Evolutionary conservation across 1,140 invertebrate genomes (phyloP).

Genomic region (Zaprionus ornatus): DNA sequence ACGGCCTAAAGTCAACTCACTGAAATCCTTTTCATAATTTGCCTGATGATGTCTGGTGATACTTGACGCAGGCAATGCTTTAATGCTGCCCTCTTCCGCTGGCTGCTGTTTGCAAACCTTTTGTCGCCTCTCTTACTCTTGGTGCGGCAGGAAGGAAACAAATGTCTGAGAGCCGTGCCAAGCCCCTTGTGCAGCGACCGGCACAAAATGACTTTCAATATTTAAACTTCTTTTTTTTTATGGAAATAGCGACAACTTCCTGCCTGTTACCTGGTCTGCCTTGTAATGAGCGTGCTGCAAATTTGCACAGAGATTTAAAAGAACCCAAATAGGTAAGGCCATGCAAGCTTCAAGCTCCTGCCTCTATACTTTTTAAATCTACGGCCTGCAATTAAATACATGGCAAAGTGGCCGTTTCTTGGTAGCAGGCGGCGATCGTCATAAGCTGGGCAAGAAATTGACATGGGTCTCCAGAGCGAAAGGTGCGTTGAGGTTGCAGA

Average conservation of each 20-base stretch:
- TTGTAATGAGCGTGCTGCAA: constrained; percentile 23
- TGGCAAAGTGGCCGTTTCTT: constrained; percentile 34
- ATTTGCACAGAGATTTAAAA: neutral
- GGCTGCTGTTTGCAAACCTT: constrained; percentile 36
- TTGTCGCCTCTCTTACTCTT: constrained; percentile 25
- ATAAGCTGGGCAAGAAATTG: constrained; percentile 47
- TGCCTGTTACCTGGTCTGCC: constrained; percentile 40
- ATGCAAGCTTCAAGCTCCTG: constrained; percentile 14
- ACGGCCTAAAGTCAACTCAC: constrained; percentile 32
- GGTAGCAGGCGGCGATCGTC: constrained; percentile 57
- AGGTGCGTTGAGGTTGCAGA: constrained; percentile 20
- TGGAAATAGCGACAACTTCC: constrained; percentile 75
- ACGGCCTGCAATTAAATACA: constrained; percentile 43
- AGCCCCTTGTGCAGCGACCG: constrained; percentile 51
- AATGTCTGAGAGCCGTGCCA: constrained; percentile 60
- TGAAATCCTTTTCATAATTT: constrained; percentile 67
- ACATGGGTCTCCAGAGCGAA: constrained; percentile 50
- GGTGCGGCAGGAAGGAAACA: constrained; percentile 71
- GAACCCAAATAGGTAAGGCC: neutral
- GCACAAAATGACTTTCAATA: constrained; percentile 75
- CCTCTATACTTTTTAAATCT: constrained; percentile 24
- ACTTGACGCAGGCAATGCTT: constrained; percentile 61
- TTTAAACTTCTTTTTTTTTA: constrained; percentile 63
- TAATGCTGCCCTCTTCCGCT: constrained; percentile 38
- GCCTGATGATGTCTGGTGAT: constrained; percentile 63